Evolutionary conservation across 2,113 vertebrate species (phyloP), one percentile per base, ranked within the genome.

Genomic region (Phyllopteryx taeniolatus): DNA sequence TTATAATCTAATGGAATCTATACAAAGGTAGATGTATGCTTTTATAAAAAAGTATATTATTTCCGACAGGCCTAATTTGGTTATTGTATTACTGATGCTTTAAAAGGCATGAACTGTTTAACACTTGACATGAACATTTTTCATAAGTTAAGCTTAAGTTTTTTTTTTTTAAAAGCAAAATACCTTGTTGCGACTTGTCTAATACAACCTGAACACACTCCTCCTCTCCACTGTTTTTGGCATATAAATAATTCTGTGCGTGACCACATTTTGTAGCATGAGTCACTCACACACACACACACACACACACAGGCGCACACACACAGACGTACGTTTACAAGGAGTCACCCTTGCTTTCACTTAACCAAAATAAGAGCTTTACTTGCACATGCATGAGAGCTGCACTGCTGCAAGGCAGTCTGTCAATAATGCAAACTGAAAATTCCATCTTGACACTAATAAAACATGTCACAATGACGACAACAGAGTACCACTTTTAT

Each of bases 331-430:
- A 72, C 69, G 69, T 75, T 65, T 56, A 53, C 8, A 5, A 49
- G 83, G 78, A 85, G 74, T 86, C 77, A 83, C 57, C 61, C 49
- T 44, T 54, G 74, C 70, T 78, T 0, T n/a, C 9, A 2, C 61
- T 20, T 64, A 10, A 43, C 33, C 27, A 5, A 15, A 60, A 60
- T 31, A 60, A 17, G 5, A 60, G 59, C 12, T 60, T 60, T 60
- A 33, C 13, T 60, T 35, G 27, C 31, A 2, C 59, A 35, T 35
- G 2, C 15, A 61, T 9, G 56, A 59, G 11, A 22, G 22, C 22
- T 12, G 4, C 22, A 59, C 56, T 27, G 56, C 20, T 59, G n/a
- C n/a, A 59, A 59, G 27, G n/a, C n/a, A 27, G 4, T n/a, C 8
- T 54, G 53, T 54, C 53, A 54, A 54, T 54, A 54, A n/a, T 19